Percentiles rank a stretch among this genome's conserved stretches.
Evolutionary conservation across 2,797 vertebrate species (phyloP).

Genomic region (Pseudopleuronectes americanus): DNA sequence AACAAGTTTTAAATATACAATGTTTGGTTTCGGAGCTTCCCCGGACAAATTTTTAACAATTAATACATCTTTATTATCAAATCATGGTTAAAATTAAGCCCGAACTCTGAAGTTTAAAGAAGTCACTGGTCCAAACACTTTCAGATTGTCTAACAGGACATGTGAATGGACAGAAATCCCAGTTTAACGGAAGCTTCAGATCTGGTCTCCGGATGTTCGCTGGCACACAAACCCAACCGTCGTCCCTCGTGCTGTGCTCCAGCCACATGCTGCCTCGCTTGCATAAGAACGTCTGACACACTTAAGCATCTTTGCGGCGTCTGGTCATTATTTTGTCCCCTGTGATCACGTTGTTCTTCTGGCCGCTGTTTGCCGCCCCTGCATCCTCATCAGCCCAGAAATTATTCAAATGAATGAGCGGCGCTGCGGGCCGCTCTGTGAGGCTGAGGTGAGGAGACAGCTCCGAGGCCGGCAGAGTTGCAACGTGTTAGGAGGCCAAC

Average conservation of each 20-base stretch:
- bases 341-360: constrained; percentile 27
- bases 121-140: too few species aligned
- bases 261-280: neutral
- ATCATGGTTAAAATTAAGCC: too few species aligned
- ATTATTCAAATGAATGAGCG: constrained; percentile 45
- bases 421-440: constrained; percentile 31
- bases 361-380: constrained; percentile 26
- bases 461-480: constrained; percentile 12
- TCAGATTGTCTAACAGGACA: too few species aligned
- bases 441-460: constrained; percentile 60
- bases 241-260: neutral
- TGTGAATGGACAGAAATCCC: too few species aligned
- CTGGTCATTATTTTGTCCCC: constrained; percentile 61
- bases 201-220: too few species aligned
- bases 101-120: too few species aligned
- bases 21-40: too few species aligned
- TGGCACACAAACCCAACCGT: too few species aligned
- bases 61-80: too few species aligned
- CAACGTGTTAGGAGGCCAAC: constrained; percentile 49
- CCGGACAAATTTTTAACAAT: too few species aligned
- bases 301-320: constrained; percentile 39
- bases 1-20: too few species aligned
- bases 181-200: too few species aligned
- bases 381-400: constrained; percentile 50
- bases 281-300: constrained; percentile 36